phyloP scores from a whole-genome alignment of 2,797 vertebrate genomes.

The Myotis pilosus region DNA sequence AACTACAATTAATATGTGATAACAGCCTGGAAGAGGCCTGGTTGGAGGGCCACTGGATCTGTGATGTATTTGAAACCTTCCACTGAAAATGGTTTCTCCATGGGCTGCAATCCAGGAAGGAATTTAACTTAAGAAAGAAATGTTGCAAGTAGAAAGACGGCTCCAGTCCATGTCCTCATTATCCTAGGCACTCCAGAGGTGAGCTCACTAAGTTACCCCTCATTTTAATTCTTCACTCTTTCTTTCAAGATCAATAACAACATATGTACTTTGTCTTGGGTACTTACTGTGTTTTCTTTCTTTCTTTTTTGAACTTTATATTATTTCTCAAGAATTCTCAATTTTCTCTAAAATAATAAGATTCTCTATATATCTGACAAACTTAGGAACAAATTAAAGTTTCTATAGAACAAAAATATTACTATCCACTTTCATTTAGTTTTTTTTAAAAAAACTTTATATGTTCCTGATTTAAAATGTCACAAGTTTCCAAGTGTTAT shows the following conservation, averaged over 20 bases:
- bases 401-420: background rate
- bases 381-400: background rate
- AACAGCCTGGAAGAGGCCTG: background rate
- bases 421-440: background rate
- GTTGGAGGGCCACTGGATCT: background rate
- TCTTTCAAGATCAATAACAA: background rate
- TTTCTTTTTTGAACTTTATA: background rate
- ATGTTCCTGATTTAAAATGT: constrained; percentile 3
- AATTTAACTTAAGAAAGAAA: background rate
- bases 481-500: background rate
- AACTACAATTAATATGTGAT: background rate
- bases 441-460: background rate
- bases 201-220: background rate
- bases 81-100: background rate
- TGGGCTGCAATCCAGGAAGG: background rate
- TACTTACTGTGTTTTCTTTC: background rate
- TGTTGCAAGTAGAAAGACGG: background rate
- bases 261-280: fast-evolving
- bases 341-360: background rate
- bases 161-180: background rate
- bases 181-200: background rate
- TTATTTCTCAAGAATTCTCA: background rate
- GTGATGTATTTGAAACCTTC: background rate
- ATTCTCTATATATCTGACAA: background rate
- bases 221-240: background rate